Evolutionary conservation across 2,888 invertebrate genomes (phyloP).

Genomic region (Pollenia griseotomentosa): DNA sequence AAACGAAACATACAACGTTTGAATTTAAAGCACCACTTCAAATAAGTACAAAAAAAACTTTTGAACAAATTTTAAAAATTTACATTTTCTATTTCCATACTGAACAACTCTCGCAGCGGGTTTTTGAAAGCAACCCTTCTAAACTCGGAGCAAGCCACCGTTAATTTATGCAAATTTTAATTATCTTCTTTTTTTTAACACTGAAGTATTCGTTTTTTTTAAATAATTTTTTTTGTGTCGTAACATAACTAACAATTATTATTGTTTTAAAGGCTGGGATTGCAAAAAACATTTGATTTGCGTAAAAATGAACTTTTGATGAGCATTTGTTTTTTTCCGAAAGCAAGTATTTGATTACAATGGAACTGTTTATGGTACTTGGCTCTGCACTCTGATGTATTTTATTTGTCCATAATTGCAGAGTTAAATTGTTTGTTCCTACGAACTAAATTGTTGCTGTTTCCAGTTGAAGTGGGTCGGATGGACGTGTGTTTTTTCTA

Average conservation of each 20-base stretch:
- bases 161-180: slow-evolving; percentile 58
- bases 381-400: slow-evolving; percentile 5
- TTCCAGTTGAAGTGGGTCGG: slow-evolving; percentile 48
- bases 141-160: slow-evolving; percentile 7
- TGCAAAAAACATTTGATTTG: slow-evolving; percentile 46
- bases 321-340: slow-evolving; percentile 40
- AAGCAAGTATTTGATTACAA: slow-evolving; percentile 55
- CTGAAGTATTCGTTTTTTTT: slow-evolving; percentile 4
- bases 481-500: slow-evolving; percentile 27
- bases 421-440: slow-evolving; percentile 60
- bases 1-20: slow-evolving; percentile 52
- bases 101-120: slow-evolving; percentile 32
- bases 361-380: slow-evolving; percentile 33
- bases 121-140: slow-evolving; percentile 55
- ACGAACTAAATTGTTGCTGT: slow-evolving; percentile 41
- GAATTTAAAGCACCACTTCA: slow-evolving; percentile 61
- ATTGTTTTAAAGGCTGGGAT: slow-evolving; percentile 61
- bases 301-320: slow-evolving; percentile 24
- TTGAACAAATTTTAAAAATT: slow-evolving; percentile 15
- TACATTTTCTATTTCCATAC: slow-evolving; percentile 11
- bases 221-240: slow-evolving; percentile 54
- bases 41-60: slow-evolving; percentile 26
- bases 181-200: not conserved
- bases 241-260: slow-evolving; percentile 71
- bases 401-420: slow-evolving; percentile 39